Percentiles rank a stretch among this genome's conserved stretches.
These are phyloP conservation scores for Dendrophyllia cribrosa DNA, from an alignment of 64 coral and sea anemone genomes.

Conservation along the genomic window DNA sequence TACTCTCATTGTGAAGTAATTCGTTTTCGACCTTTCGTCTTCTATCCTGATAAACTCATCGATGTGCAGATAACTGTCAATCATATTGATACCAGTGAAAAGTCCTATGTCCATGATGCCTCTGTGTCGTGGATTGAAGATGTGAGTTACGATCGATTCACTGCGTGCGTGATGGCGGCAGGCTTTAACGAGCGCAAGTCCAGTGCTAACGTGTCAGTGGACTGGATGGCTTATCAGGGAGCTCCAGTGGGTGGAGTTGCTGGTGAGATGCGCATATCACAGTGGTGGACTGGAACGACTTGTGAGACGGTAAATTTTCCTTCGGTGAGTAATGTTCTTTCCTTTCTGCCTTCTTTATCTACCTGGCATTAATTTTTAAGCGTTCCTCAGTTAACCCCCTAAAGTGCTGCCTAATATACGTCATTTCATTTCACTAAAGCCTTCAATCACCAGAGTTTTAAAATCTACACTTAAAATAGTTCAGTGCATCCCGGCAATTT, in stretches of 20 bases:
- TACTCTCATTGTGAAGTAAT: conserved; percentile 45
- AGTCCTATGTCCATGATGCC: conserved; percentile 52
- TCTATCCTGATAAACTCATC: conserved; percentile 78
- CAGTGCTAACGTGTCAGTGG: conserved; percentile 34
- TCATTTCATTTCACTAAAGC: no score
- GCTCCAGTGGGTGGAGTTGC: conserved; percentile 48
- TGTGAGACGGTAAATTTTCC: conserved; percentile 40
- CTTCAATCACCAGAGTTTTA: no score
- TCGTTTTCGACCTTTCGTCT: conserved; percentile 36
- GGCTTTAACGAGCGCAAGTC: conserved; percentile 52
- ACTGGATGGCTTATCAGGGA: conserved; percentile 68
- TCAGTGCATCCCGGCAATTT: no score
- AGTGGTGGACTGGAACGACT: conserved; percentile 64
- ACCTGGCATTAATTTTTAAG: no score
- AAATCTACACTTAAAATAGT: no score
- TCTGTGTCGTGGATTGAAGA: conserved; percentile 73
- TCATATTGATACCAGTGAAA: conserved; percentile 57
- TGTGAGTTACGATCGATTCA: conserved; percentile 68
- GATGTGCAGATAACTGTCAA: conserved; percentile 76
- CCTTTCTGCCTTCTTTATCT: neutral
- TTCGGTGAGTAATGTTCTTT: neutral
- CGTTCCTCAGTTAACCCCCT: no score
- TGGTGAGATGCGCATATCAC: neutral
- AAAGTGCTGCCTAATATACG: no score
- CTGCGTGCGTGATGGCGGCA: conserved; percentile 53